Evolutionary conservation across 2,797 vertebrate species (phyloP).

Genomic region (Molossus alvarezi): DNA sequence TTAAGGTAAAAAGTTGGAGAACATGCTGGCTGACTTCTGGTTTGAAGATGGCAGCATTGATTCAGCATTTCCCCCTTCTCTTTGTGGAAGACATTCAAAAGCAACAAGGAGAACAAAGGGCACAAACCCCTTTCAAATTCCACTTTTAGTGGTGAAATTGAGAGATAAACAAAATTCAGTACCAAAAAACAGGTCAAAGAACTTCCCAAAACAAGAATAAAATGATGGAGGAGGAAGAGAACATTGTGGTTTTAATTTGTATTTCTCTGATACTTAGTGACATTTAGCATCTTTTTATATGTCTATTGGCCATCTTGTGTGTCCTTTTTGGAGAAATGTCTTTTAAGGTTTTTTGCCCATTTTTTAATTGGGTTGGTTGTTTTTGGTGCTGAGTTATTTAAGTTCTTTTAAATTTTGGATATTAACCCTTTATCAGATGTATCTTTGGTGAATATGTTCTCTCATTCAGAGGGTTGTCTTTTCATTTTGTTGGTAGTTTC

Average conservation of each 20-base stretch:
- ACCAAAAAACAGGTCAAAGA: background rate
- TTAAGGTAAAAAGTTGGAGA: slow-evolving; percentile 11
- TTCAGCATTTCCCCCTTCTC: background rate
- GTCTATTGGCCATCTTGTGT: background rate
- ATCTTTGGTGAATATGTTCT: background rate
- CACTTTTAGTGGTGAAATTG: background rate
- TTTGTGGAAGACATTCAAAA: background rate
- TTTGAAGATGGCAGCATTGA: background rate
- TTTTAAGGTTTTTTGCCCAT: background rate
- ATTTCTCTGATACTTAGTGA: background rate
- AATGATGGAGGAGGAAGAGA: background rate
- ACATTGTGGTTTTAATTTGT: background rate
- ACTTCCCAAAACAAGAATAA: background rate
- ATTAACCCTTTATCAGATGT: background rate
- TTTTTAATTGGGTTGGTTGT: background rate
- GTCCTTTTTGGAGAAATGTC: background rate
- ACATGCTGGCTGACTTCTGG: background rate
- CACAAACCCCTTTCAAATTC: background rate
- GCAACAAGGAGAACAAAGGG: background rate
- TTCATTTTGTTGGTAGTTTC: background rate
- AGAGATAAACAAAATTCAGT: background rate
- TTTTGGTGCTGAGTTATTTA: background rate
- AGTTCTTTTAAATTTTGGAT: background rate
- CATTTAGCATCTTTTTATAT: background rate
- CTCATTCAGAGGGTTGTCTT: background rate